phyloP scores from a whole-genome alignment of 2,797 vertebrate genomes.

The Dipus sagitta region DNA sequence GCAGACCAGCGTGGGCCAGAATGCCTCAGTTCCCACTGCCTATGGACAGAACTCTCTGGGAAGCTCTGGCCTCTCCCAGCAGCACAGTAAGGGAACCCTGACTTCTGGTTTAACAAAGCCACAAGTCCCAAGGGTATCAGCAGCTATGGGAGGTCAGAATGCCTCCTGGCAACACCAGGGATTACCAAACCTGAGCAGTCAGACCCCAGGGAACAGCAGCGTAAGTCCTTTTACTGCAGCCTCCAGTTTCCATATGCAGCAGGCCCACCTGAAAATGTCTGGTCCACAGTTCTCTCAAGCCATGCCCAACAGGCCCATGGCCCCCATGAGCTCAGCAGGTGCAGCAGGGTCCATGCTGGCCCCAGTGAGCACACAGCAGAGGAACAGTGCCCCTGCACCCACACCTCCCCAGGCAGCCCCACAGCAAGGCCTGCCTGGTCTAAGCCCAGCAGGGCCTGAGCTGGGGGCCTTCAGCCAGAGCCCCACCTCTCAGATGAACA shows the following conservation, averaged over 20 bases:
- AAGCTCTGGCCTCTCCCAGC: conserved; percentile 88
- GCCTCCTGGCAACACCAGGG: conserved; percentile 93
- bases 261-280: conserved; percentile 93
- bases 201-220: conserved; percentile 87
- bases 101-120: conserved; percentile 92
- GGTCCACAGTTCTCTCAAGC: conserved; percentile 89
- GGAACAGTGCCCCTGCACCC: conserved; percentile 89
- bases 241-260: conserved; percentile 94
- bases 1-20: conserved; percentile 87
- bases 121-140: conserved; percentile 91
- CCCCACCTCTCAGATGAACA: conserved; percentile 88
- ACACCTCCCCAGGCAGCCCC: conserved; percentile 88
- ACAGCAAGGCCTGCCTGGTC: conserved; percentile 90
- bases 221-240: conserved; percentile 90
- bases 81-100: conserved; percentile 92
- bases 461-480: conserved; percentile 92
- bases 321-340: conserved; percentile 88
- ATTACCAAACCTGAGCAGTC: conserved; percentile 90
- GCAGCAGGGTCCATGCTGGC: conserved; percentile 92
- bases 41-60: conserved; percentile 93
- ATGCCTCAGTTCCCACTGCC: conserved; percentile 86
- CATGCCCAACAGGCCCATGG: conserved; percentile 91
- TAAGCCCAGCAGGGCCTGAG: conserved; percentile 92
- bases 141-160: conserved; percentile 90
- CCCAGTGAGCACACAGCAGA: conserved; percentile 89